phyloP scores from a whole-genome alignment of 2,888 invertebrate species.

The Cecidostiba fungosa region DNA sequence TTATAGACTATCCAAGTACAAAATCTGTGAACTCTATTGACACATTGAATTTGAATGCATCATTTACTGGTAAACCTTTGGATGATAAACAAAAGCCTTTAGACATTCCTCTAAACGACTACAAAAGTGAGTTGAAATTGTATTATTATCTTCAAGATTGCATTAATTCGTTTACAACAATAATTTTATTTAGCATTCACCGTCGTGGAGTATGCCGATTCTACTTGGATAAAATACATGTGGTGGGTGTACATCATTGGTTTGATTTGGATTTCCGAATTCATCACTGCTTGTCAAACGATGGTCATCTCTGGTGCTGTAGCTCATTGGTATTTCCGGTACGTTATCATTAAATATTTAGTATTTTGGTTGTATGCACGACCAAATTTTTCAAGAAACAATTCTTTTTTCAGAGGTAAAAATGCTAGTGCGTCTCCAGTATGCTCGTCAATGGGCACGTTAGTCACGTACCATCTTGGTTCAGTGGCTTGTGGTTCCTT shows the following conservation, averaged over 20 bases:
- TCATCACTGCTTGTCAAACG: constrained; percentile 96
- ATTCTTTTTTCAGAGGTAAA: constrained; percentile 82
- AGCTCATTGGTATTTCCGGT: constrained; percentile 97
- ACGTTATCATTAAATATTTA: constrained; percentile 61
- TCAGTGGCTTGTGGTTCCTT: constrained; percentile 97
- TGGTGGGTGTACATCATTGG: constrained; percentile 94
- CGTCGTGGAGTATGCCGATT: constrained; percentile 88
- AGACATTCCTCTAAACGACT: constrained; percentile 71
- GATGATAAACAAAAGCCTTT: constrained; percentile 51
- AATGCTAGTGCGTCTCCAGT: constrained; percentile 86
- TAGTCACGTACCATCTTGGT: constrained; percentile 94
- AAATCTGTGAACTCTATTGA: constrained; percentile 72
- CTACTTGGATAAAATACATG: constrained; percentile 93
- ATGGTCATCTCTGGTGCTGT: constrained; percentile 97
- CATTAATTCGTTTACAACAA: neutral
- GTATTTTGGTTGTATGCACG: constrained; percentile 37
- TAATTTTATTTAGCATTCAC: constrained; percentile 81
- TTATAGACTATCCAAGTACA: constrained; percentile 77
- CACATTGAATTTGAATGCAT: constrained; percentile 70
- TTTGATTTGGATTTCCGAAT: constrained; percentile 96
- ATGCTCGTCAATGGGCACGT: constrained; percentile 87
- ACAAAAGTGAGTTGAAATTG: constrained; percentile 73
- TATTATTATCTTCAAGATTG: neutral
- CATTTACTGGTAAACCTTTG: constrained; percentile 41
- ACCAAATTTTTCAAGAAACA: neutral